Conservation (phyloP, 2,888 invertebrate genomes). For the Notodonta ziczac region DNA sequence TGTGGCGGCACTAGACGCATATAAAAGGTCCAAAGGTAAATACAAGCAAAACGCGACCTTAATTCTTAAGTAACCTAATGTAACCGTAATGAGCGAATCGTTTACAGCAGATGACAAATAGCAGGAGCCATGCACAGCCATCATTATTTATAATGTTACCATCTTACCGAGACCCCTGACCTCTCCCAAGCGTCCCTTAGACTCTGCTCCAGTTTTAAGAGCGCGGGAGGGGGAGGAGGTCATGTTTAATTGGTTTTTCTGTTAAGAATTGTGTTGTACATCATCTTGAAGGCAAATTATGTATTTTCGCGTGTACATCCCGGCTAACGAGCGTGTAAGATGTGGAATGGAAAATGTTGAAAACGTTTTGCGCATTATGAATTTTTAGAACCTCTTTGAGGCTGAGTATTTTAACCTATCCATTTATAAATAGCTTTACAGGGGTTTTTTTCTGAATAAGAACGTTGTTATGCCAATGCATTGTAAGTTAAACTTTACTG, state of each 20-base stretch:
- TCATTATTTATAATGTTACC: slow-evolving; percentile 72
- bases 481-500: too few species aligned
- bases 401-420: too few species aligned
- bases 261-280: slow-evolving; percentile 64
- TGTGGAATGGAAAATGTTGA: slow-evolving; percentile 24
- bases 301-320: slow-evolving; percentile 51
- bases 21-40: background rate
- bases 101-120: slow-evolving; percentile 70
- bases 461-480: too few species aligned
- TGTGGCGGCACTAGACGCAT: too few species aligned
- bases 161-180: slow-evolving; percentile 43
- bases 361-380: slow-evolving; percentile 14
- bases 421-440: too few species aligned
- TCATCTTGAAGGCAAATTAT: slow-evolving; percentile 66
- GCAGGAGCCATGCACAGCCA: slow-evolving; percentile 50
- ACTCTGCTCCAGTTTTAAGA: slow-evolving; percentile 5
- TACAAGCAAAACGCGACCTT: background rate
- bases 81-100: slow-evolving; percentile 67
- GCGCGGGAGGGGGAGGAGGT: slow-evolving; percentile 32
- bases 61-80: slow-evolving; percentile 19
- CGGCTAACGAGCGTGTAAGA: slow-evolving; percentile 44
- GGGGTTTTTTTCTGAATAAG: too few species aligned
- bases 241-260: slow-evolving; percentile 51
- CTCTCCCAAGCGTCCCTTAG: slow-evolving; percentile 13
- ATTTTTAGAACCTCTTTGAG: background rate